These are phyloP conservation scores for Euplexia lucipara DNA, from an alignment of 2,888 invertebrate species.

Conservation along the genomic window DNA sequence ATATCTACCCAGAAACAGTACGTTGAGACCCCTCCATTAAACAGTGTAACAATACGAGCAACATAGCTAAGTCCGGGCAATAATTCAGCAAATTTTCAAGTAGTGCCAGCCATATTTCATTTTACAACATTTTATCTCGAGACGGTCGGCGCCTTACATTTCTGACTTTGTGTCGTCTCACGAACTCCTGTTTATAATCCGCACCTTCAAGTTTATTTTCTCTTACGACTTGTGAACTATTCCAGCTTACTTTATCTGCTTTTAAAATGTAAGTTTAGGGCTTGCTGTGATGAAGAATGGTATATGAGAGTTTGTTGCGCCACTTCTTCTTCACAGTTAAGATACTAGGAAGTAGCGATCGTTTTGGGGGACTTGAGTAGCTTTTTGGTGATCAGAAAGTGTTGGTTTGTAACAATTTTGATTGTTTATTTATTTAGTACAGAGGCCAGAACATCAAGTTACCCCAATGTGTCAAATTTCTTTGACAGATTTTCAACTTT, in stretches of 20 bases:
- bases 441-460: no score
- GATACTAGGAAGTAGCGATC: no score
- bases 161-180: conserved; percentile 76
- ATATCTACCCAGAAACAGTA: conserved; percentile 12
- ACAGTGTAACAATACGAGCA: conserved; percentile 71
- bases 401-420: no score
- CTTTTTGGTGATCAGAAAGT: no score
- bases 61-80: conserved; percentile 74
- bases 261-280: conserved; percentile 23
- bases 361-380: no score
- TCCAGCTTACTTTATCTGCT: conserved; percentile 18
- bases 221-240: conserved; percentile 26
- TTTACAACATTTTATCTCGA: conserved; percentile 82
- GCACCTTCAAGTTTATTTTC: conserved; percentile 52
- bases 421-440: no score
- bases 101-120: conserved; percentile 82
- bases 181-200: conserved; percentile 53
- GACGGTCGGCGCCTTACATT: conserved; percentile 83
- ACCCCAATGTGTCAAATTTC: no score
- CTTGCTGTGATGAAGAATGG: neutral
- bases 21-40: conserved; percentile 60
- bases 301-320: no score
- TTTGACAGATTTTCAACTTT: no score
- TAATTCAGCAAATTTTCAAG: conserved; percentile 80
- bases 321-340: no score